These are phyloP conservation scores for Drosophila santomea DNA, from an alignment of 1,140 invertebrate species.

Conservation along the genomic window DNA sequence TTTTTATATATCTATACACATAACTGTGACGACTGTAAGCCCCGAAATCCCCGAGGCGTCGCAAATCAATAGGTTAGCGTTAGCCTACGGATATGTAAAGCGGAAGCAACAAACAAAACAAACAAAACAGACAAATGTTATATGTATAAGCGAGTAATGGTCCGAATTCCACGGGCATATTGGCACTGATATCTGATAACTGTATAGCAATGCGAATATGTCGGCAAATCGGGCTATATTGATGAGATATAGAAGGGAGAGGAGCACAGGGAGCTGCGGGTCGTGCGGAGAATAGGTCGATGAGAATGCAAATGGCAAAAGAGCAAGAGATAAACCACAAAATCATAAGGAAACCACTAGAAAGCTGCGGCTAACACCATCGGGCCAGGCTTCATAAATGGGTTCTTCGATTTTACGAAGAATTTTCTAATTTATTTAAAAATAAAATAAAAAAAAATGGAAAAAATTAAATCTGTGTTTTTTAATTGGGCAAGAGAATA, in stretches of 20 bases:
- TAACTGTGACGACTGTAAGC: slow-evolving; percentile 35
- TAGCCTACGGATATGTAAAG: slow-evolving; percentile 52
- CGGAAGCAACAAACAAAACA: slow-evolving; percentile 8
- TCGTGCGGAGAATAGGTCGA: slow-evolving; percentile 34
- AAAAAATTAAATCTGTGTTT: slow-evolving; percentile 20
- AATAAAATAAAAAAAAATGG: slow-evolving; percentile 73
- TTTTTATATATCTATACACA: slow-evolving; percentile 56
- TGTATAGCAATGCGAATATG: not conserved
- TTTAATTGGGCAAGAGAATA: slow-evolving; percentile 1
- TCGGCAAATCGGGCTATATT: not conserved
- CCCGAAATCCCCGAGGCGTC: slow-evolving; percentile 34
- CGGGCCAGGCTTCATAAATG: slow-evolving; percentile 25
- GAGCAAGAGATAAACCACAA: slow-evolving; percentile 28
- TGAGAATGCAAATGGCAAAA: slow-evolving; percentile 27
- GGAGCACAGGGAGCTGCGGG: slow-evolving; percentile 49
- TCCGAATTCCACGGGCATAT: not conserved
- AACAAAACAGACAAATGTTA: slow-evolving; percentile 48
- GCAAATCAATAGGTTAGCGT: slow-evolving; percentile 66
- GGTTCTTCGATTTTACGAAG: slow-evolving; percentile 84
- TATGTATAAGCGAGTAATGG: slow-evolving; percentile 62
- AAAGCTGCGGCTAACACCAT: slow-evolving; percentile 30
- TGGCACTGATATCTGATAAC: not conserved
- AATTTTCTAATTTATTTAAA: slow-evolving; percentile 83
- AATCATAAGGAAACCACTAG: slow-evolving; percentile 39
- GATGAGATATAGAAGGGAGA: slow-evolving; percentile 16